Base-by-base conservation (phyloP, 2,113 vertebrate species). In the Clinocottus analis region DNA sequence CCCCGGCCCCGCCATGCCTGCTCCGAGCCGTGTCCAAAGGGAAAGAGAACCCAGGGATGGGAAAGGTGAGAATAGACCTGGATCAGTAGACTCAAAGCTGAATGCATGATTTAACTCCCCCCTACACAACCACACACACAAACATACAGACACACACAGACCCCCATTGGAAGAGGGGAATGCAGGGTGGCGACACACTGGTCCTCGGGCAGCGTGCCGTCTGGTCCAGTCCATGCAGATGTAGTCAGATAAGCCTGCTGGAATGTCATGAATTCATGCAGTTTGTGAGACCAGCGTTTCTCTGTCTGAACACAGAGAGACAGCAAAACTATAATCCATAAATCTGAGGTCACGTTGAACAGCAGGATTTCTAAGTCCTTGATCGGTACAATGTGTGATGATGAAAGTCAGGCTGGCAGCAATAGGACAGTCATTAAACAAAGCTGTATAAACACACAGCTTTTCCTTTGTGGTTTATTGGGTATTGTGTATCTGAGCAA, bases 11-110 rank as follows among this genome's bases (percentile, higher is more conserved):
- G 0, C 98, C 98, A 90, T 99, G 98, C 82, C 95, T 99, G 83
- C 93, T 99, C 79, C 95, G 97, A 68, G 97, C 97, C 0, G 95
- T 98, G 86, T 97, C 93, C 94, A 99, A 99, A 94, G 97, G 97
- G 90, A 99, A 99, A 93, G 98, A 99, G 85, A 98, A 96, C 19
- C 98, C 98, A 0, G 98, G 98, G 75, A 91, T 99, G 93, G 98
- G 98, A 93, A 99, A 99, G 97, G 98, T 99, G 95, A 92, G 78
- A 65, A 45, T 17, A 41, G 25, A 68, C 27, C 21, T 27, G 10
- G 3, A 23, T 21, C 21, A 58, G 75, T 37, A 69, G 25, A 25
- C 66, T 60, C 67, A 68, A 67, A 43, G 11, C 21, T 35, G 65
- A 73, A 35, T 51, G 45, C 21, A 19, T 45, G 9, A 65, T 29